Conservation (phyloP, 1,140 invertebrate species). For the Microplitis mediator region DNA sequence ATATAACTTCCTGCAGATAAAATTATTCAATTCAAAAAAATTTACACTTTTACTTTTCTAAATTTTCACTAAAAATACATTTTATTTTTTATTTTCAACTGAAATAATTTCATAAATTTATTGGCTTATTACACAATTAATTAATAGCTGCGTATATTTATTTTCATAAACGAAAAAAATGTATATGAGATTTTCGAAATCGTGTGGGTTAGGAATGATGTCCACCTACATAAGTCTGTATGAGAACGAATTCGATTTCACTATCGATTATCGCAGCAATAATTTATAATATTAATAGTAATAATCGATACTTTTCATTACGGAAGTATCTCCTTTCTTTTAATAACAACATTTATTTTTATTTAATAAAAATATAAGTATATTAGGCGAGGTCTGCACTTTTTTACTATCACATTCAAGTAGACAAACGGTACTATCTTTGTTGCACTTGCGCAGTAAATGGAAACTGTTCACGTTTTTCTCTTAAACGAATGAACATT, state of each 20-base stretch:
- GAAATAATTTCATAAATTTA: conserved; percentile 16
- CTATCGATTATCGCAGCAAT: conserved; percentile 16
- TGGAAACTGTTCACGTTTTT: too few relatives aligned
- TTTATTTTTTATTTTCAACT: too few relatives aligned
- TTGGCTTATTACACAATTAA: conserved; percentile 35
- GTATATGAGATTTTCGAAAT: conserved; percentile 29
- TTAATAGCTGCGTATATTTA: conserved; percentile 25
- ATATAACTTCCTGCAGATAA: conserved; percentile 25
- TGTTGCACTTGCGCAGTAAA: too few relatives aligned
- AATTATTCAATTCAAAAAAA: background rate
- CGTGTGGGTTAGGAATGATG: conserved; percentile 45
- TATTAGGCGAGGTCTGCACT: too few relatives aligned
- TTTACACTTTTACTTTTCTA: too few relatives aligned
- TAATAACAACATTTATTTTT: background rate
- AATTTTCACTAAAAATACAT: conserved; percentile 2
- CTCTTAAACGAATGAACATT: too few relatives aligned
- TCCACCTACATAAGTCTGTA: conserved; percentile 30
- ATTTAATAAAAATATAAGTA: too few relatives aligned
- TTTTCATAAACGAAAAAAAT: background rate
- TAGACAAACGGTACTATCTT: too few relatives aligned
- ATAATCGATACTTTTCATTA: background rate
- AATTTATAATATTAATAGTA: conserved; percentile 16
- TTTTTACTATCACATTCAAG: too few relatives aligned
- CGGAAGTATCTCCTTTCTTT: background rate
- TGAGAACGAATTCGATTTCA: conserved; percentile 20